Evolutionary conservation across 2,888 invertebrate species (phyloP).

Genomic region (Eumerus sabulonum): DNA sequence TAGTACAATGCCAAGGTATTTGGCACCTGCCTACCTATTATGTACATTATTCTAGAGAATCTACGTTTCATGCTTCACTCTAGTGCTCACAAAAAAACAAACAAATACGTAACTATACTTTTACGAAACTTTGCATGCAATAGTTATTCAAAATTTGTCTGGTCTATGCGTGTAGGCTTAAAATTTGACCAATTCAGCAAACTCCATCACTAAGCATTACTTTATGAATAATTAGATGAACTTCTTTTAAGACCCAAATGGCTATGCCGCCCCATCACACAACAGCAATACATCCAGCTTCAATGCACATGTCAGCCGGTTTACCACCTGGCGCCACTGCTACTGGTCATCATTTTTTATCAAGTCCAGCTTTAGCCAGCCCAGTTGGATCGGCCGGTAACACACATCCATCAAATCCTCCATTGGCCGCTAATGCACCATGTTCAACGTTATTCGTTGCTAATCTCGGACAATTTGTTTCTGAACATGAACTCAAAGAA

Average conservation of each 20-base stretch:
- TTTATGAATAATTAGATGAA: constrained; percentile 63
- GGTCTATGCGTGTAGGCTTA: constrained; percentile 25
- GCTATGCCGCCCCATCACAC: constrained; percentile 80
- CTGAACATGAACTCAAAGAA: constrained; percentile 98
- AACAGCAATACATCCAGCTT: constrained; percentile 82
- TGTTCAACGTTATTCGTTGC: constrained; percentile 99
- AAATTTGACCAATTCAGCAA: constrained; percentile 36
- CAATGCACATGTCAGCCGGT: constrained; percentile 83
- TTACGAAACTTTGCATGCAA: constrained; percentile 23
- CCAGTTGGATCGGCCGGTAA: constrained; percentile 84
- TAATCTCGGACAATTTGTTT: constrained; percentile 97
- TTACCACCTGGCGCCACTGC: constrained; percentile 76
- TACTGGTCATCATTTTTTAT: constrained; percentile 89
- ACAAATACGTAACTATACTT: not conserved
- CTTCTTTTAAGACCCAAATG: constrained; percentile 79
- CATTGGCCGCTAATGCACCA: constrained; percentile 87
- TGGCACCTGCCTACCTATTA: no score
- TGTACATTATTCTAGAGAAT: no score
- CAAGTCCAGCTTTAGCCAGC: constrained; percentile 95
- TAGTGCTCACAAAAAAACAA: constrained; percentile 11
- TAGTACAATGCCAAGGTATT: no score
- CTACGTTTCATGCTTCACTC: no score
- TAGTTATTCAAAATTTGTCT: constrained; percentile 63
- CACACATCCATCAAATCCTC: constrained; percentile 78
- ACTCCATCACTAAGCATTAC: constrained; percentile 46